Conservation (phyloP, 92 coral and sea anemone species). For the Phenganax marumi region DNA sequence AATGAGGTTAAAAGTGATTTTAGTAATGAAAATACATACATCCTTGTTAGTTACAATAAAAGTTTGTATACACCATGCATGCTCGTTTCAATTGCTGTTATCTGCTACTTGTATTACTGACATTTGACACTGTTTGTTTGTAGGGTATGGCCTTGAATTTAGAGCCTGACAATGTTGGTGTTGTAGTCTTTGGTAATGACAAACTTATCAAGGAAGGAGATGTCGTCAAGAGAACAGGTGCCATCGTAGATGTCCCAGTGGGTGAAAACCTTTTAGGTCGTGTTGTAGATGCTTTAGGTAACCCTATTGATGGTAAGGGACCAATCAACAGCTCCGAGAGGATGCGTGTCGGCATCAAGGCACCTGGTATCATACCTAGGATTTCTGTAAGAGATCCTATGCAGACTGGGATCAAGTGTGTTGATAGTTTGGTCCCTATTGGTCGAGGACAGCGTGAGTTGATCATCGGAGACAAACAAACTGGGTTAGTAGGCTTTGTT, state of each 20-base stretch:
- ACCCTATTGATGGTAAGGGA: slow-evolving; percentile 95
- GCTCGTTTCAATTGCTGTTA: neutral
- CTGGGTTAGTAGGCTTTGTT: slow-evolving; percentile 64
- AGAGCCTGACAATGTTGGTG: slow-evolving; percentile 99
- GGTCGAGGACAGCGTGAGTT: slow-evolving; percentile 99
- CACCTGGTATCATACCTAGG: slow-evolving; percentile 99
- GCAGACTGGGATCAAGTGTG: slow-evolving; percentile 99
- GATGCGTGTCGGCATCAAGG: slow-evolving; percentile 95
- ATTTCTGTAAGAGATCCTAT: slow-evolving; percentile 98
- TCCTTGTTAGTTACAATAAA: neutral
- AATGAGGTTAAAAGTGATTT: no score
- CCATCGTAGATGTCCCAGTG: slow-evolving; percentile 98
- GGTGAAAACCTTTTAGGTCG: slow-evolving; percentile 94
- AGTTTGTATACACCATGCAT: neutral
- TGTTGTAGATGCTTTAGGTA: slow-evolving; percentile 99
- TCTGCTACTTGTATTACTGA: neutral
- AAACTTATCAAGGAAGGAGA: slow-evolving; percentile 99
- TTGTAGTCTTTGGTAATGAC: slow-evolving; percentile 99
- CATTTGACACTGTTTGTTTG: neutral
- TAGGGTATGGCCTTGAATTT: slow-evolving; percentile 99
- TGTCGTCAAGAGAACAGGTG: slow-evolving; percentile 98
- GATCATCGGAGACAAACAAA: slow-evolving; percentile 99
- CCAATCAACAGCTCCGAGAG: slow-evolving; percentile 61
- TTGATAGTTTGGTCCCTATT: slow-evolving; percentile 99
- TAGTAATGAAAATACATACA: no score